Percentiles rank a stretch among this genome's conserved stretches.
These are phyloP conservation scores for Dynastes maya DNA, from an alignment of 2,888 invertebrate genomes.

Conservation along the genomic window DNA sequence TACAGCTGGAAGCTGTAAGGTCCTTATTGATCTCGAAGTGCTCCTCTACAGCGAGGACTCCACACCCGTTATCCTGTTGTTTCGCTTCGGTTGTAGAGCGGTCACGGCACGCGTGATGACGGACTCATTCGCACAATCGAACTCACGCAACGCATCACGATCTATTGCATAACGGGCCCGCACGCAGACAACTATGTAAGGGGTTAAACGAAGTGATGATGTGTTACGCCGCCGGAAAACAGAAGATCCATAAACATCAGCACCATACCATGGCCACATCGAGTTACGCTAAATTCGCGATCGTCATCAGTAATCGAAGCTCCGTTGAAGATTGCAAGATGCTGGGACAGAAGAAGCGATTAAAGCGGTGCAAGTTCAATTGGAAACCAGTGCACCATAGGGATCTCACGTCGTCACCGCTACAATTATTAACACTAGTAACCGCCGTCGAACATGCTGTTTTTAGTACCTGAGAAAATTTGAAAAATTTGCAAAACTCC, in stretches of 20 bases:
- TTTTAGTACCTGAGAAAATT: conserved; percentile 63
- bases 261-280: conserved; percentile 57
- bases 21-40: conserved; percentile 67
- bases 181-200: conserved; percentile 8
- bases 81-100: conserved; percentile 56
- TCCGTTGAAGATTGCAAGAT: conserved; percentile 57
- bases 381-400: conserved; percentile 62
- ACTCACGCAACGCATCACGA: not conserved
- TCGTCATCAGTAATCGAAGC: conserved; percentile 3
- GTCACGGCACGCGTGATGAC: conserved; percentile 57
- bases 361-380: conserved; percentile 67
- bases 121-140: conserved; percentile 52
- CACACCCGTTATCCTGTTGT: conserved; percentile 63
- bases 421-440: conserved; percentile 46
- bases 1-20: conserved; percentile 66
- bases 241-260: conserved; percentile 13
- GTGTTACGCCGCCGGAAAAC: not conserved
- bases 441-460: conserved; percentile 46
- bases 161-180: conserved; percentile 3
- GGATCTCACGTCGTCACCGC: conserved; percentile 61
- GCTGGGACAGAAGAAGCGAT: conserved; percentile 64
- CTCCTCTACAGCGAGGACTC: conserved; percentile 61
- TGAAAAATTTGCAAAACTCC: conserved; percentile 15
- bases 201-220: conserved; percentile 17
- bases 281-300: conserved; percentile 62